phyloP scores from a whole-genome alignment of 1,140 invertebrate genomes.

The Drosophila bifasciata region DNA sequence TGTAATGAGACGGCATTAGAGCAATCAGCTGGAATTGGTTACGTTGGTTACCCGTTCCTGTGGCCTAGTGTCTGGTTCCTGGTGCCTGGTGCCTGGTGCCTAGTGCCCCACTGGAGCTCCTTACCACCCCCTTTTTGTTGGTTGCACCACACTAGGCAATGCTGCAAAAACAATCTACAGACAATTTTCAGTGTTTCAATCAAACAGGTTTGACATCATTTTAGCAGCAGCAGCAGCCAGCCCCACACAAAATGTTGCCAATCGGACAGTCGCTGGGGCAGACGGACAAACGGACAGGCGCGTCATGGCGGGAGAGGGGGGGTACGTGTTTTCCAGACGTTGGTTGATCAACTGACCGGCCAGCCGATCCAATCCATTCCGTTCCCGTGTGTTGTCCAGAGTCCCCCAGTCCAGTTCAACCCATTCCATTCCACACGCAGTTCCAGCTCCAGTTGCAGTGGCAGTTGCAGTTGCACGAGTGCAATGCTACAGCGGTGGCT shows the following conservation, averaged over 20 bases:
- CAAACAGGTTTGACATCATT: conserved; percentile 77
- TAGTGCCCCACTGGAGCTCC: neutral
- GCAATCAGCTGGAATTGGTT: conserved; percentile 37
- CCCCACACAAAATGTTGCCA: conserved; percentile 35
- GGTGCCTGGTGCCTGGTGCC: too few species aligned
- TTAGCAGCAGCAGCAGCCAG: conserved; percentile 35
- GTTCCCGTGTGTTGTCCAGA: conserved; percentile 7
- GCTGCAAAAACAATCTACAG: conserved; percentile 55
- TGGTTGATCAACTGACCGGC: conserved; percentile 60
- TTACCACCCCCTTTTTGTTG: conserved; percentile 15
- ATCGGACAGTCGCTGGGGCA: conserved; percentile 29
- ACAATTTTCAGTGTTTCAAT: conserved; percentile 49
- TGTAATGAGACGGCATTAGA: conserved; percentile 53
- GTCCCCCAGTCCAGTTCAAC: conserved; percentile 8
- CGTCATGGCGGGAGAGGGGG: conserved; percentile 2
- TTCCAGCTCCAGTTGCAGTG: conserved; percentile 32
- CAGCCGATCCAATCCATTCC: conserved; percentile 19
- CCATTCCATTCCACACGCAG: conserved; percentile 15
- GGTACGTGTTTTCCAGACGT: conserved; percentile 23
- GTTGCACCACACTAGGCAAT: conserved; percentile 38
- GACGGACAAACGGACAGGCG: neutral
- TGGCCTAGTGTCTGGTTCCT: neutral
- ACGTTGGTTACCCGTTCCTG: conserved; percentile 12
- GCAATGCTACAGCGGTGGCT: too few species aligned
- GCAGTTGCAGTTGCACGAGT: conserved; percentile 27